These are phyloP conservation scores for Antennarius striatus DNA, from an alignment of 2,113 vertebrate species.

Conservation along the genomic window DNA sequence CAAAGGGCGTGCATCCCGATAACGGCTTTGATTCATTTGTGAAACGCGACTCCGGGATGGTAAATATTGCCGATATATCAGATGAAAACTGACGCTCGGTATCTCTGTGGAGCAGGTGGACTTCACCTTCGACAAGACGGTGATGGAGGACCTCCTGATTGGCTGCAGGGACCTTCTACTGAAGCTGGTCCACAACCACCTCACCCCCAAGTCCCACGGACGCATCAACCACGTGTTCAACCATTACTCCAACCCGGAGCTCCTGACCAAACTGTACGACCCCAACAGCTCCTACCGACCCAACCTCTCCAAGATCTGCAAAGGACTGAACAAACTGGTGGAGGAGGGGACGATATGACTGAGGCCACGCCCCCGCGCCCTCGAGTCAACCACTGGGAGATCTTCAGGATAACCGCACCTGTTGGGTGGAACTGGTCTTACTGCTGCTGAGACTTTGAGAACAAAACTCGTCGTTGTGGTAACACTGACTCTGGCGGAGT, in stretches of 20 bases:
- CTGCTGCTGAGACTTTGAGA: conserved; percentile 28
- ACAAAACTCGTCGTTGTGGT: conserved; percentile 14
- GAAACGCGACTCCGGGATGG: not conserved
- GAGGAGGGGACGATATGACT: conserved; percentile 88
- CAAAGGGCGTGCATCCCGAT: not conserved
- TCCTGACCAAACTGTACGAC: conserved; percentile 85
- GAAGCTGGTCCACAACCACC: conserved; percentile 84
- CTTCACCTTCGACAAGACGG: conserved; percentile 87
- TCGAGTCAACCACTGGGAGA: conserved; percentile 62
- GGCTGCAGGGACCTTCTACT: conserved; percentile 84
- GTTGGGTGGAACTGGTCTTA: conserved; percentile 23
- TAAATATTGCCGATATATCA: no score
- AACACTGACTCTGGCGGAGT: conserved; percentile 13
- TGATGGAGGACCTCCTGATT: conserved; percentile 79
- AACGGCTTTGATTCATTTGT: not conserved
- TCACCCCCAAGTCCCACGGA: conserved; percentile 88
- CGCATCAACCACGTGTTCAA: conserved; percentile 90
- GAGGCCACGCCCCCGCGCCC: not conserved
- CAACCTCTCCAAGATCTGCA: conserved; percentile 84
- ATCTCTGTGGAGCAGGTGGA: conserved; percentile 73
- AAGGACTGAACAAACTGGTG: conserved; percentile 85
- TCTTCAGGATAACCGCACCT: conserved; percentile 18
- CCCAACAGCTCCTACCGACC: conserved; percentile 74
- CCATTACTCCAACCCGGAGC: conserved; percentile 83
- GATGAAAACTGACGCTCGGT: not conserved